phyloP scores from a whole-genome alignment of 2,113 vertebrate genomes.

The Chauna torquata region DNA sequence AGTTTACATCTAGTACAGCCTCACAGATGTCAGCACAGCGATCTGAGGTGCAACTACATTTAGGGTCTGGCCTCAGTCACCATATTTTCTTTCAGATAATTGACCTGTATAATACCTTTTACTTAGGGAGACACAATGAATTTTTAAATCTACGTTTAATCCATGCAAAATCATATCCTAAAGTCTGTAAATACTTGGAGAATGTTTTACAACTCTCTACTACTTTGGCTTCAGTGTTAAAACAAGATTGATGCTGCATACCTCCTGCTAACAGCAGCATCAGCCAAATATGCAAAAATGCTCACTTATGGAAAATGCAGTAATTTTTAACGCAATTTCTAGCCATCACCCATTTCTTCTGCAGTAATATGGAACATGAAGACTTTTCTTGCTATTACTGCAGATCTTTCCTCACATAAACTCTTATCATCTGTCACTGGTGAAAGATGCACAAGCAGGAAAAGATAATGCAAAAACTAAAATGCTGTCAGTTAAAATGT shows the following conservation, averaged over 20 bases:
- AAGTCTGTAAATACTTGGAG: background rate
- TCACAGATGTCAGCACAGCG: background rate
- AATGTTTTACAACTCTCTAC: background rate
- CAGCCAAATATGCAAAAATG: background rate
- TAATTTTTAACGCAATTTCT: background rate
- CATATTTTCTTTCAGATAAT: background rate
- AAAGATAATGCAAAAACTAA: constrained; percentile 68
- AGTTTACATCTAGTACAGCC: background rate
- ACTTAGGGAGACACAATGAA: background rate
- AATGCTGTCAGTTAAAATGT: constrained; percentile 49
- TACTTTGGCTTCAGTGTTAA: background rate
- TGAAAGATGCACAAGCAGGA: constrained; percentile 43
- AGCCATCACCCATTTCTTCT: background rate
- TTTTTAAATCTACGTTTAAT: background rate
- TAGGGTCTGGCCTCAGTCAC: background rate
- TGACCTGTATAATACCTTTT: background rate
- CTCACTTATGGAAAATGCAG: background rate
- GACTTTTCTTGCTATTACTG: background rate
- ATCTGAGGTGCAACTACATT: background rate
- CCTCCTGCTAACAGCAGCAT: background rate
- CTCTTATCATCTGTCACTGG: constrained; percentile 30
- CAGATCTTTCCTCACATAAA: constrained; percentile 31
- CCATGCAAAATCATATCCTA: background rate
- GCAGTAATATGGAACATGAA: background rate
- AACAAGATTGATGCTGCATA: background rate